These are phyloP conservation scores for Oedothorax gibbosus DNA, from an alignment of 1,140 invertebrate species.

Conservation along the genomic window DNA sequence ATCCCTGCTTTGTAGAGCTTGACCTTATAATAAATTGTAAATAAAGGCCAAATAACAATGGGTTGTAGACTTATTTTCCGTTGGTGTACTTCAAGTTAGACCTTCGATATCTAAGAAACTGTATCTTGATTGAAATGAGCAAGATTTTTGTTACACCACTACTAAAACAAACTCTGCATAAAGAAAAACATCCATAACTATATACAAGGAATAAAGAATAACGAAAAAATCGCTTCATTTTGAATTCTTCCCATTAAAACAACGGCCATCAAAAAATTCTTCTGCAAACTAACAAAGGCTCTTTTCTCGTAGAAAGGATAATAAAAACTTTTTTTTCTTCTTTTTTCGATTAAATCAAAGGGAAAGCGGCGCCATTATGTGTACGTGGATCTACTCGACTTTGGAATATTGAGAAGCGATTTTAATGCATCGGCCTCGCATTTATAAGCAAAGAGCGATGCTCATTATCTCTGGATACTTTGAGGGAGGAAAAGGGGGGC, in stretches of 20 bases:
- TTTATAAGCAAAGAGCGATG: slow-evolving; percentile 21
- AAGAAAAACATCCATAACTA: too few relatives aligned
- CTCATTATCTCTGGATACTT: slow-evolving; percentile 36
- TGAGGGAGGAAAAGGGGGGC: neutral
- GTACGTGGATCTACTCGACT: slow-evolving; percentile 4
- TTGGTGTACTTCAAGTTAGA: too few relatives aligned
- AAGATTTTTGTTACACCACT: too few relatives aligned
- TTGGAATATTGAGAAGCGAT: slow-evolving; percentile 28
- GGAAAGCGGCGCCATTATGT: slow-evolving; percentile 27
- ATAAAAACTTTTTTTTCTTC: slow-evolving; percentile 30
- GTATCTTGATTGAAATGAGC: too few relatives aligned
- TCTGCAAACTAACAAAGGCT: slow-evolving; percentile 30
- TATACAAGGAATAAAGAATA: too few relatives aligned
- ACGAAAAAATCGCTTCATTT: too few relatives aligned
- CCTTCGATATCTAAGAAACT: too few relatives aligned
- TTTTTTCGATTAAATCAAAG: slow-evolving; percentile 50
- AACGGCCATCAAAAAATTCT: slow-evolving; percentile 37
- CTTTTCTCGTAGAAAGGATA: slow-evolving; percentile 5
- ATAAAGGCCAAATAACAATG: too few relatives aligned
- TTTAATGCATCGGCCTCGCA: slow-evolving; percentile 43
- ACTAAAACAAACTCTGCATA: too few relatives aligned
- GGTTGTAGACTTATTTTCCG: too few relatives aligned
- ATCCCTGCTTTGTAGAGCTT: too few relatives aligned
- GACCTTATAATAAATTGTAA: too few relatives aligned
- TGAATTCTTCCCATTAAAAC: slow-evolving; percentile 51